phyloP scores from a whole-genome alignment of 2,113 vertebrate genomes.

The Polyodon spathula region DNA sequence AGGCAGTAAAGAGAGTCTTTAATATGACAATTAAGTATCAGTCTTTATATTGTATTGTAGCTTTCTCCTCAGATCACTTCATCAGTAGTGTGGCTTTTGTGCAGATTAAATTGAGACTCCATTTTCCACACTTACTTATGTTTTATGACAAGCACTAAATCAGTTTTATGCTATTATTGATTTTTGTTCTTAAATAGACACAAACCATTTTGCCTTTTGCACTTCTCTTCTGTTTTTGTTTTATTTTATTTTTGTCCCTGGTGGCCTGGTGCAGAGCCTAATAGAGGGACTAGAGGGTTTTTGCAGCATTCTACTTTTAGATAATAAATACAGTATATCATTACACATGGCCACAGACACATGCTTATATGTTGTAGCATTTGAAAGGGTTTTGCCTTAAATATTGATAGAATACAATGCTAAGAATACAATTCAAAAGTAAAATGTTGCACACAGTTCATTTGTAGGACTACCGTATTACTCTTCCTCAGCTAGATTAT shows the following conservation, averaged over 20 bases:
- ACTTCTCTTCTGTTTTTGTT: slow-evolving; percentile 47
- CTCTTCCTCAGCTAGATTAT: too few species aligned
- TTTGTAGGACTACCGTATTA: too few species aligned
- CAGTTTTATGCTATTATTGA: slow-evolving; percentile 99
- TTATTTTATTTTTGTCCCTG: slow-evolving; percentile 50
- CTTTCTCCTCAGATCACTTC: slow-evolving; percentile 68
- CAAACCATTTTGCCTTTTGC: slow-evolving; percentile 88
- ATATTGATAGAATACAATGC: too few species aligned
- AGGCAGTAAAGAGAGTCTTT: slow-evolving; percentile 80
- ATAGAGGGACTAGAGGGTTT: slow-evolving; percentile 33
- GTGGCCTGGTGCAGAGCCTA: slow-evolving; percentile 57
- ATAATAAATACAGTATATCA: too few species aligned
- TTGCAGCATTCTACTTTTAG: neutral
- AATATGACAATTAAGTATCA: slow-evolving; percentile 99
- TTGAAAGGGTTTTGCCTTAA: too few species aligned
- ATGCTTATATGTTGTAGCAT: too few species aligned
- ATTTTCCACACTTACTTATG: slow-evolving; percentile 97
- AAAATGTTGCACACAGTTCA: too few species aligned
- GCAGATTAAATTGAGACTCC: slow-evolving; percentile 97
- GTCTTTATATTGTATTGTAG: slow-evolving; percentile 83
- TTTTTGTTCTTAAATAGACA: slow-evolving; percentile 91
- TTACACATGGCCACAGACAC: too few species aligned
- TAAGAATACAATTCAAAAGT: too few species aligned
- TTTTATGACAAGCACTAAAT: slow-evolving; percentile 99
- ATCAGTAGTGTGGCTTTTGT: slow-evolving; percentile 91